Base-by-base conservation (phyloP, 1,140 invertebrate species). In the Lerema accius region DNA sequence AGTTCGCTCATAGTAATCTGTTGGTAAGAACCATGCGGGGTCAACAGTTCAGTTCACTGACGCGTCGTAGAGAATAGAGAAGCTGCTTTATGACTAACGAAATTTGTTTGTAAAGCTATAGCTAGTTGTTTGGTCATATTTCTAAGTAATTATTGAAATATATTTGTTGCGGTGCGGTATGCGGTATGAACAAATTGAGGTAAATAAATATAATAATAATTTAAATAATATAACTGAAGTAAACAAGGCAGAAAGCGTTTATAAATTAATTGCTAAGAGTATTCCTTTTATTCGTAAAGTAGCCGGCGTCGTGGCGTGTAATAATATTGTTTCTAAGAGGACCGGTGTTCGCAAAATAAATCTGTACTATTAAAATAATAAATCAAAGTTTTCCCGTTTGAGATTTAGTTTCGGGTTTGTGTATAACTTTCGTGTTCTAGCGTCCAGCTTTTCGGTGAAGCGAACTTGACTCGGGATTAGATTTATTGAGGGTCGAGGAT, bases 31-130 rank as follows among this genome's bases (percentile, higher is more conserved):
- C 66, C 69, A 43, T 28, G 63, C 59, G 80, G 75, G 84, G 82
- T 86, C 84, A 84, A 46, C 74, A 59, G 80, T 80, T 85, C 80
- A 59, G 80, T 80, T 85, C 80, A 83, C 69, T 72, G 53, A 58
- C 53, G 74, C 69, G 70, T 69, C 63, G 60, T 63, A 72, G 37
- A 76, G 76, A 74, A 81, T 72, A 86, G 71, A 75, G 51, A 64
- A 73, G 64, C 76, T 76, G 71, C 65, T 45, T 56, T 56, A 72
- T 87, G 84, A 87, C 69, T 89, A 83, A 87, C 65, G 37, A 71
- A 80, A 74, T 76, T 74, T 74, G 67, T 80, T 78, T 77, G 81
- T 78, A 49, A 63, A 42, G 0, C 26, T 73, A 60, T 67, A 69
- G 19, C 73, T 76, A 69, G 67, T 76, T 85, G 76, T 86, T 85